Evolutionary conservation across 2,797 vertebrate species (phyloP).

Genomic region (Anguilla obscura): DNA sequence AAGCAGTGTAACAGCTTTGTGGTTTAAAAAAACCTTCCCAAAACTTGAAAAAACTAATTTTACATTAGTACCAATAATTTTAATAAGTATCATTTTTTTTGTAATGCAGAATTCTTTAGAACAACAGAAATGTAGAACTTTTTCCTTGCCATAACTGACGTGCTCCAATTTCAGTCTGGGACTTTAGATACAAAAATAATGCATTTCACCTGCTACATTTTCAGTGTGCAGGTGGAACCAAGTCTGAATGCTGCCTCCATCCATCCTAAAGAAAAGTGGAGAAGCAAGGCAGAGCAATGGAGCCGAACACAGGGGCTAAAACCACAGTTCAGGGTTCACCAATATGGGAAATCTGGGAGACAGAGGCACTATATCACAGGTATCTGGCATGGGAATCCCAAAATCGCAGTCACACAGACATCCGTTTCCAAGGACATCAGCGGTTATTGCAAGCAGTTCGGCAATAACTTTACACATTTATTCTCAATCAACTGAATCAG

Average conservation of each 20-base stretch:
- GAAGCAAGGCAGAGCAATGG: background rate
- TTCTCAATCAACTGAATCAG: background rate
- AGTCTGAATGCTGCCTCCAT: background rate
- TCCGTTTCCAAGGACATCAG: conserved; percentile 14
- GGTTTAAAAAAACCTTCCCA: background rate
- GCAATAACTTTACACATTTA: background rate
- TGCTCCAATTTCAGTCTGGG: conserved; percentile 8
- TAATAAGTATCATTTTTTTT: background rate
- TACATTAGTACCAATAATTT: background rate
- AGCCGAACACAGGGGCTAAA: background rate
- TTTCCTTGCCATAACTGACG: too few relatives aligned
- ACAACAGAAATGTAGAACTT: background rate
- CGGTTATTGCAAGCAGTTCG: background rate
- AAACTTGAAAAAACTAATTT: background rate
- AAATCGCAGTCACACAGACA: background rate
- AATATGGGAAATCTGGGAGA: background rate
- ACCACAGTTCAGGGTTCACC: background rate
- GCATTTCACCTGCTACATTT: conserved; percentile 7
- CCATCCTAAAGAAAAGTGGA: background rate
- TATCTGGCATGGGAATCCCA: background rate
- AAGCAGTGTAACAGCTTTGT: background rate
- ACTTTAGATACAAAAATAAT: conserved; percentile 14
- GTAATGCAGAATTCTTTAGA: background rate
- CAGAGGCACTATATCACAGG: background rate
- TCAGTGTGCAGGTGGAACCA: background rate